A percentile compares a stretch with the other conserved stretches of the same genome.
phyloP scores from a whole-genome alignment of 1,140 invertebrate genomes.

The Drosophila murphyi region DNA sequence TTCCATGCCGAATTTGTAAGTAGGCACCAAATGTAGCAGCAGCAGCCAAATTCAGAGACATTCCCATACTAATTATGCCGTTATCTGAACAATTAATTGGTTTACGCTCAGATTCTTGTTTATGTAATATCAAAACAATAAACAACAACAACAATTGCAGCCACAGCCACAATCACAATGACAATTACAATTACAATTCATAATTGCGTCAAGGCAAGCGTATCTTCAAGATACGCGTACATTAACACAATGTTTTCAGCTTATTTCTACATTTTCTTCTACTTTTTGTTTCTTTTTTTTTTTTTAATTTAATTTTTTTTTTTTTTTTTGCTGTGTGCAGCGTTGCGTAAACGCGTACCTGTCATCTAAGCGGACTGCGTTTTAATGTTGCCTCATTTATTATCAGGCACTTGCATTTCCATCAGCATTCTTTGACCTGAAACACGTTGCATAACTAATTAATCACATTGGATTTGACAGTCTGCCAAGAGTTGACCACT shows the following conservation, averaged over 20 bases:
- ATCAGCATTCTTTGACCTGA: conserved; percentile 3
- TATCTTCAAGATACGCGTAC: conserved; percentile 64
- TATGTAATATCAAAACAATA: conserved; percentile 10
- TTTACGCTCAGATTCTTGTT: conserved; percentile 21
- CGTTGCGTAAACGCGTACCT: conserved; percentile 56
- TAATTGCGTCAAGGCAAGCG: conserved; percentile 71
- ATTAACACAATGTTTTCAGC: conserved; percentile 41
- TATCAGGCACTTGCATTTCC: conserved; percentile 51
- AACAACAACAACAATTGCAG: conserved; percentile 15
- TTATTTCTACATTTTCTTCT: no score
- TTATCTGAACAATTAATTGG: conserved; percentile 53
- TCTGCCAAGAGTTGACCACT: no score
- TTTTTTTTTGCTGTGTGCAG: conserved; percentile 21
- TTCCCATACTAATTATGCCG: conserved; percentile 52
- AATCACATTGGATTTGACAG: not conserved
- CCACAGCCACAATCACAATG: conserved; percentile 3
- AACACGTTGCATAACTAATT: conserved; percentile 63
- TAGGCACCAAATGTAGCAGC: not conserved
- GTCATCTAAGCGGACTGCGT: conserved; percentile 58
- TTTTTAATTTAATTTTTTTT: conserved; percentile 5
- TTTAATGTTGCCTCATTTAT: conserved; percentile 51
- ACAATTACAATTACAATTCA: conserved; percentile 38
- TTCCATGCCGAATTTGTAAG: conserved; percentile 40
- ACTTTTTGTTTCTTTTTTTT: not conserved
- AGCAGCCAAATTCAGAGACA: not conserved